Evolutionary conservation across 2,113 vertebrate species (phyloP).

Genomic region (Ailuropoda melanoleuca): DNA sequence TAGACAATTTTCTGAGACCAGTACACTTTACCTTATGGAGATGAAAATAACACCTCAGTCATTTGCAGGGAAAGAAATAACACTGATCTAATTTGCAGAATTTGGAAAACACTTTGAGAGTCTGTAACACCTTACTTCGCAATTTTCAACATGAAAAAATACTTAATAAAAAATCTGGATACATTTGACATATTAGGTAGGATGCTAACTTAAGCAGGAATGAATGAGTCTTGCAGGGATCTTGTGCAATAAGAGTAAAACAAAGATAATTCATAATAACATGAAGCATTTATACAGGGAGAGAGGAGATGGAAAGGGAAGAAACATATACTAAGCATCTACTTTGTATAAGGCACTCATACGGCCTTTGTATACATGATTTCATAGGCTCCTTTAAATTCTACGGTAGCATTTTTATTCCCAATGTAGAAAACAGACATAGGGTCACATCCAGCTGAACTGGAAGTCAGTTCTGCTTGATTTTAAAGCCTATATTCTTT

Average conservation of each 20-base stretch:
- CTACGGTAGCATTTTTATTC: background rate
- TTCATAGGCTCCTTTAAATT: background rate
- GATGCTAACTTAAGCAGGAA: background rate
- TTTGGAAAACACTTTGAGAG: background rate
- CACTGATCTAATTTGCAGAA: background rate
- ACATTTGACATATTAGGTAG: background rate
- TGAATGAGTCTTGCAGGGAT: background rate
- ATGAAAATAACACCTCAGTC: background rate
- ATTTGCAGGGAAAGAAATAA: background rate
- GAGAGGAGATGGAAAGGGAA: background rate
- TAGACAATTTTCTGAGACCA: background rate
- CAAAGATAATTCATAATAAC: background rate
- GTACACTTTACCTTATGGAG: background rate
- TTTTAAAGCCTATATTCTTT: background rate
- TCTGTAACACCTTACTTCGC: background rate
- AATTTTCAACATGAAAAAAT: conserved; percentile 38
- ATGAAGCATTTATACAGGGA: background rate
- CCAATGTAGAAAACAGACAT: background rate
- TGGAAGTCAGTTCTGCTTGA: background rate
- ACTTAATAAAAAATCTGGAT: conserved; percentile 15
- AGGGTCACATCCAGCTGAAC: background rate
- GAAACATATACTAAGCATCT: background rate
- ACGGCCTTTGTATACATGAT: background rate
- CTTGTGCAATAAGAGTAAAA: background rate
- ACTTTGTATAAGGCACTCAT: background rate